Evolutionary conservation across 30 jellyfish, hydroid and myxozoan species (phyloP), one percentile per base, ranked within the genome.

Genomic region (Cassiopea xamachana): DNA sequence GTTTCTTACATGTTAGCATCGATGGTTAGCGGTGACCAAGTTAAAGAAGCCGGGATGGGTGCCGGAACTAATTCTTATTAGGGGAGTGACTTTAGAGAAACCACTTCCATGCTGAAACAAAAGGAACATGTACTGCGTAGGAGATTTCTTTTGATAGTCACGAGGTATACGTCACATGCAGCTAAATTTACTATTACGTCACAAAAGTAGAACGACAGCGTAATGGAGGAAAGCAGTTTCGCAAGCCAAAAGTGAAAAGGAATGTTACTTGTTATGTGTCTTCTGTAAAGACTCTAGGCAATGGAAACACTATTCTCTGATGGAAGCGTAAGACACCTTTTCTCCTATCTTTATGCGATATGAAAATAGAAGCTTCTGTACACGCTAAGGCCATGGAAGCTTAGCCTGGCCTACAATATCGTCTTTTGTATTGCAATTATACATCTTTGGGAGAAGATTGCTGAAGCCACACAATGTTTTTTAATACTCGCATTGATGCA

Each of bases 291-390:
- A 46, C 13, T 7, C 2, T 14, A 2, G 17, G 69, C n/a, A 46
- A 81, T 81, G 89, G 89, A 81, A 45, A 81, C 89, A 46, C 46
- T 81, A 60, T 81, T 55, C 70, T 27, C 80, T 9, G 81, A 81
- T 75, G 89, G 89, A 60, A 60, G 19, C 13, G 89, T 81, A 62
- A 81, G 89, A 81, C 10, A 8, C 62, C n/a, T 17, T 77, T 6
- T 55, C 7, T 6, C 64, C 12, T 55, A 55, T 55, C 64, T 55
- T 55, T 69, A 18, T 69, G 7, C 48, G 16, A 18, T 14, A 69
- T 7, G 46, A n/a, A 43, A 69, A 5, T 14, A n/a, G 8, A n/a
- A 69, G 48, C 6, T 5, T 69, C 48, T 10, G 10, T 55, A 3
- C 10, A 55, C 64, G 64, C 39, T 27, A 27, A 27, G 39, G 39